Conservation (phyloP, 2,797 vertebrate genomes). For the Mycteria americana region DNA sequence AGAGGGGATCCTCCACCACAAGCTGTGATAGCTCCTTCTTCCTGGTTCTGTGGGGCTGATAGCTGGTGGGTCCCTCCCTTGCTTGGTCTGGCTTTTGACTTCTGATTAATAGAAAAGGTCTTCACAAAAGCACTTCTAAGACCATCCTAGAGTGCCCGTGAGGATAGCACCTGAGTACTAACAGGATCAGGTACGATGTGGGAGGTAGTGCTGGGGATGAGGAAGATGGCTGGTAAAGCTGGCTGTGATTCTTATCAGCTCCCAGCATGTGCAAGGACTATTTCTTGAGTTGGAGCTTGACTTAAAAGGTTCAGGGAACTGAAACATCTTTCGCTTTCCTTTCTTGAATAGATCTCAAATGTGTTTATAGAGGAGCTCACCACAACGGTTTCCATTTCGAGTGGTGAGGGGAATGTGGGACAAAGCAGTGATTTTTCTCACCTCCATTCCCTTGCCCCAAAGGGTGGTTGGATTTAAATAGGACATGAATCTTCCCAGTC, state of each 20-base stretch:
- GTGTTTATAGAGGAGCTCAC: background rate
- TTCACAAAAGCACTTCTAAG: background rate
- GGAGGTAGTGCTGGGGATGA: background rate
- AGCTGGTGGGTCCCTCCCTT: background rate
- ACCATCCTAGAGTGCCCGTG: background rate
- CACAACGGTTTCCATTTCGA: background rate
- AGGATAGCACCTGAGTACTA: background rate
- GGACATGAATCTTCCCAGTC: background rate
- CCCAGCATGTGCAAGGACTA: background rate
- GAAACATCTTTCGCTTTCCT: background rate
- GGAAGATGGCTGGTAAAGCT: background rate
- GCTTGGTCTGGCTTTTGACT: background rate
- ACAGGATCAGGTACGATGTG: background rate
- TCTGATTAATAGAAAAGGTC: background rate
- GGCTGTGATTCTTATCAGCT: background rate
- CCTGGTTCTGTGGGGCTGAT: background rate
- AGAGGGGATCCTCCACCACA: background rate
- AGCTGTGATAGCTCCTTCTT: background rate
- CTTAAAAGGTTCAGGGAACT: background rate
- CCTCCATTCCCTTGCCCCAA: background rate
- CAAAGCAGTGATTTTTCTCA: background rate
- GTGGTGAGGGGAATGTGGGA: background rate
- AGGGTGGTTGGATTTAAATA: background rate
- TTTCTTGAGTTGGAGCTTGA: background rate
- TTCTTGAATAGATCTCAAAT: fast-evolving